These are phyloP conservation scores for Drosophila teissieri DNA, from an alignment of 1,140 invertebrate species.

Conservation along the genomic window DNA sequence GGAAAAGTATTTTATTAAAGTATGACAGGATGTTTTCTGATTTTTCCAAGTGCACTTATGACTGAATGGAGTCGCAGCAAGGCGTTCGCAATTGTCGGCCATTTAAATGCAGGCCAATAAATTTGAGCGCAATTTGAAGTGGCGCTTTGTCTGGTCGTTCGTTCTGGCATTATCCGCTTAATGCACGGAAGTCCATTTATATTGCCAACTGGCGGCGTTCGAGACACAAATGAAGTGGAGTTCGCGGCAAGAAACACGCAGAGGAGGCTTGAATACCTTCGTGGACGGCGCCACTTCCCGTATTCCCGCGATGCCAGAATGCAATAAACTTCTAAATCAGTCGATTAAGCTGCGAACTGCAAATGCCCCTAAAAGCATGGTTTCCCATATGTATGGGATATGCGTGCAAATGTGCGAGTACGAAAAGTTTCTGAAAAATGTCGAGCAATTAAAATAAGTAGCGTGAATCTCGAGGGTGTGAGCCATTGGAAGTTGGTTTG, in stretches of 20 bases:
- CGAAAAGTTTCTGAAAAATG: conserved; percentile 74
- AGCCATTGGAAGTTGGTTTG: conserved; percentile 29
- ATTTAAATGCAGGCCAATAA: conserved; percentile 73
- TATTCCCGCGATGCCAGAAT: conserved; percentile 67
- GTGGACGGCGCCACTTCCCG: conserved; percentile 52
- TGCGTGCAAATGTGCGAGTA: conserved; percentile 4
- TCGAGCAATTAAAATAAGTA: conserved; percentile 81
- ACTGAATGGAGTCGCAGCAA: conserved; percentile 45
- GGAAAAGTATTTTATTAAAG: too few relatives aligned
- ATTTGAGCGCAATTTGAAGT: conserved; percentile 68
- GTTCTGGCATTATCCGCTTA: conserved; percentile 63
- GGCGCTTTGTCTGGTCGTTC: conserved; percentile 54
- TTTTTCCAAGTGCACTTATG: conserved; percentile 60
- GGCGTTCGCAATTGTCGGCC: conserved; percentile 49
- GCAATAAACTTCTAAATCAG: conserved; percentile 82
- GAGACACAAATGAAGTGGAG: conserved; percentile 63
- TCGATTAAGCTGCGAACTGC: conserved; percentile 75
- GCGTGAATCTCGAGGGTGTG: conserved; percentile 30
- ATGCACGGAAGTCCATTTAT: conserved; percentile 79
- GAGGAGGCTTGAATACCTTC: conserved; percentile 72
- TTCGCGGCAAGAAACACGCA: conserved; percentile 42
- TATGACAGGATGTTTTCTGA: background rate
- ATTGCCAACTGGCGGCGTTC: conserved; percentile 40
- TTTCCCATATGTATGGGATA: background rate
- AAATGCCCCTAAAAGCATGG: conserved; percentile 63